Base-by-base conservation (phyloP, 1,140 invertebrate genomes). In the Xylocopa sonorina region DNA sequence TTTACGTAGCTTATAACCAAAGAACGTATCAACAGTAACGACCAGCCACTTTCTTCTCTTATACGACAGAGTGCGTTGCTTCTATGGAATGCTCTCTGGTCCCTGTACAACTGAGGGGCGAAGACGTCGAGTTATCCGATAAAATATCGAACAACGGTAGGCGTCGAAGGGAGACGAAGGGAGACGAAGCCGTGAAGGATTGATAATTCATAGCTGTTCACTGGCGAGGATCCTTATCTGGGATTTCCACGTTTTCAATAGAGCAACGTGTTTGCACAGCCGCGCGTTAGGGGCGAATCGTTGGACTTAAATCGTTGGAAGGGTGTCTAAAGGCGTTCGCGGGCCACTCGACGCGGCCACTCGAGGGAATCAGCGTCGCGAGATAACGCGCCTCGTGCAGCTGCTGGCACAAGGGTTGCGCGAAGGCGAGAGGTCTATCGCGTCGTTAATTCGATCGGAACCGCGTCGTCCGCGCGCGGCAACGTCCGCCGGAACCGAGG, bases 221-320 rank as follows among this genome's bases (percentile, higher is more conserved):
- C 73, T 50, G 50, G 63, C 16, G 32, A 71, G 78, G 63, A 84
- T 85, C 21, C 79, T 85, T 85, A 85, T 85, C 83, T 64, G 32
- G 66, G 78, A 74, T 85, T 85, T 84, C 34, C 74, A 63, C 63
- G 51, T 81, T 69, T 74, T 51, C 68, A 78, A 84, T 63, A 57
- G 34, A 74, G 32, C 21, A 14, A n/a, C 16, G 29, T 84, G 82
- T 85, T 85, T 85, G 82, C 73, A 62, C 29, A 81, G 38, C 73
- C 66, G 78, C 51, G 53, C 29, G n/a, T 34, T 27, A 34, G 43
- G 53, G 34, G 27, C 32, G 32, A 41, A 43, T 83, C 51, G 63
- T 34, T 18, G 16, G 41, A 73, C 68, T 84, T 85, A 78, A 81
- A 84, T 81, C 73, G n/a, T n/a, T 73, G 73, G 71, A 81, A 76